phyloP scores from a whole-genome alignment of 2,797 vertebrate species.

The Remorina albescens region DNA sequence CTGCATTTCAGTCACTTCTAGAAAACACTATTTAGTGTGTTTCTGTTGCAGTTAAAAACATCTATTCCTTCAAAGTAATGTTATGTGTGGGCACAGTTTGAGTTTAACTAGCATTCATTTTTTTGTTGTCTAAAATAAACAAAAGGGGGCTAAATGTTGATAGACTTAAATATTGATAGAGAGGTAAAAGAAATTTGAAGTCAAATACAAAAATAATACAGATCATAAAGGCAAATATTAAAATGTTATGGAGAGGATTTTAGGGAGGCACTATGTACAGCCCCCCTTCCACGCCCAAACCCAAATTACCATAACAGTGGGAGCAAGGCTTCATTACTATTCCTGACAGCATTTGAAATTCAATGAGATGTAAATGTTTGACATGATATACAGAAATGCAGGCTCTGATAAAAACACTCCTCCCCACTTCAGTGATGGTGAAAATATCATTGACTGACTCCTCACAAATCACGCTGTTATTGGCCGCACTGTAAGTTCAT shows the following conservation, averaged over 20 bases:
- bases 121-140: slow-evolving; percentile 5
- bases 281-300: slow-evolving; percentile 38
- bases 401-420: slow-evolving; percentile 82
- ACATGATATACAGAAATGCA: slow-evolving; percentile 86
- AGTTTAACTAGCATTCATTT: not conserved
- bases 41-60: slow-evolving; percentile 35
- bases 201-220: slow-evolving; percentile 25
- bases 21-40: not conserved
- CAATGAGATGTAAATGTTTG: slow-evolving; percentile 91
- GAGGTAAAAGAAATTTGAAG: slow-evolving; percentile 17
- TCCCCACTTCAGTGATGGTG: slow-evolving; percentile 82
- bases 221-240: slow-evolving; percentile 59
- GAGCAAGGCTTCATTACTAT: slow-evolving; percentile 87
- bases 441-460: slow-evolving; percentile 85
- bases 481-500: slow-evolving; percentile 63
- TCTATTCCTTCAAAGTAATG: not conserved
- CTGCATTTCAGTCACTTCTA: slow-evolving; percentile 6
- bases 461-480: slow-evolving; percentile 72
- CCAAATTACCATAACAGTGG: slow-evolving; percentile 89
- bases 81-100: too few species aligned
- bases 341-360: slow-evolving; percentile 88
- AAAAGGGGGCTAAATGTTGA: not conserved
- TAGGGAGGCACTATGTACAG: slow-evolving; percentile 69
- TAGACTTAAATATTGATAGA: not conserved
- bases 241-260: slow-evolving; percentile 72